Percentiles rank a stretch among this genome's conserved stretches.
These are phyloP conservation scores for Theristicus caerulescens DNA, from an alignment of 2,113 vertebrate species.

Conservation along the genomic window DNA sequence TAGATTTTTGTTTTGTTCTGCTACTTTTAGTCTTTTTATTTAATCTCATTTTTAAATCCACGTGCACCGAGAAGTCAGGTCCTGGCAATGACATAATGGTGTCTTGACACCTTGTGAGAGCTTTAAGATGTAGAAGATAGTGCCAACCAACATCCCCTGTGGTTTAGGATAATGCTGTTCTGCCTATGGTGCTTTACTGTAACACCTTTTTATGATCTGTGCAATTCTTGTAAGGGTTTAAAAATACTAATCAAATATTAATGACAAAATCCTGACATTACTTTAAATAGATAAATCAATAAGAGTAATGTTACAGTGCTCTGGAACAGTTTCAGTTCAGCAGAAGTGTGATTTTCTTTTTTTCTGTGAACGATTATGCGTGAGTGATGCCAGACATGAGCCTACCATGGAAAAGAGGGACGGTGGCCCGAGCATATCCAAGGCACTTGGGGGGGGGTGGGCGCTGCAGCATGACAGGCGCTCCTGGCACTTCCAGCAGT, in stretches of 20 bases:
- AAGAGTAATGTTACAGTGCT: background rate
- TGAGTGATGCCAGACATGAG: background rate
- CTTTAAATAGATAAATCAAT: constrained; percentile 57
- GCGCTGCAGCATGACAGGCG: rapidly evolving
- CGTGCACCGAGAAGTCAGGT: background rate
- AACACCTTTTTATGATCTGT: constrained; percentile 37
- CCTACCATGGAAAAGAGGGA: rapidly evolving
- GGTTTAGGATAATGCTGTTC: background rate
- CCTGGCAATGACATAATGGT: background rate
- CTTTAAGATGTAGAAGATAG: background rate
- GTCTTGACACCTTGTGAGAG: background rate
- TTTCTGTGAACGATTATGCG: background rate
- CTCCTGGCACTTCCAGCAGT: background rate
- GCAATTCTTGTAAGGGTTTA: constrained; percentile 53
- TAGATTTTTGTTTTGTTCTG: background rate
- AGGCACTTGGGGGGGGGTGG: background rate
- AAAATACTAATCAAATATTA: constrained; percentile 61
- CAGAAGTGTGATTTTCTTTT: background rate
- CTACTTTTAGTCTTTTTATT: background rate
- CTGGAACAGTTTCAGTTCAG: background rate
- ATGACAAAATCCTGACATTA: constrained; percentile 27
- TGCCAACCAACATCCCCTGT: background rate
- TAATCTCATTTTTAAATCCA: background rate
- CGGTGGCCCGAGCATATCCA: rapidly evolving
- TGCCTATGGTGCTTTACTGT: constrained; percentile 15